Evolutionary conservation across 1,140 invertebrate genomes (phyloP), one percentile per base, ranked within the genome.

Genomic region (Hypothenemus hampei): DNA sequence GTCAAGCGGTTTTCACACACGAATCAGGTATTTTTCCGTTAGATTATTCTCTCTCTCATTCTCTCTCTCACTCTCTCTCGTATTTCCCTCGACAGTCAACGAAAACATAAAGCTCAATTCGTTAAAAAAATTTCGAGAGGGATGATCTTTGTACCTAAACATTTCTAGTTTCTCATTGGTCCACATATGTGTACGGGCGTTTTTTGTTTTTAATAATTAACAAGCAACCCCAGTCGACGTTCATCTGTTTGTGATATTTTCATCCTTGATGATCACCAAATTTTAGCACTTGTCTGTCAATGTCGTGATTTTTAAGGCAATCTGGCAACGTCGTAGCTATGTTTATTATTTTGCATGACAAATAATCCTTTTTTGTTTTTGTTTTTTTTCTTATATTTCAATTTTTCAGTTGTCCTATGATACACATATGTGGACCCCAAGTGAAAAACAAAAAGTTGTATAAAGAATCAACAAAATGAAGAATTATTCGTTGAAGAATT

Each of bases 1-100:
- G 91, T 68, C 90, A 93, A 74, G 90, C 91, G 41, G 90, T 94
- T 49, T 94, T 94, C 73, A 92, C 91, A 37, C 89, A 93, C 68
- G 91, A 95, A 77, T 87, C 87, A 75, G 91, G 91, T 94, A 80
- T 75, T 33, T 31, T 31, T 31, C 26, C 10, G 26, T 31, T 13
- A 31, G 26, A 31, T 31, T 31, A n/a, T n/a, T n/a, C n/a, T n/a
- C n/a, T n/a, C n/a, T n/a, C n/a, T n/a, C n/a, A n/a, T n/a, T n/a
- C n/a, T n/a, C n/a, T n/a, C n/a, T n/a, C n/a, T n/a, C n/a, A n/a
- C n/a, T n/a, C n/a, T n/a, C n/a, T n/a, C n/a, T n/a, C n/a, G n/a
- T n/a, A n/a, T n/a, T n/a, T n/a, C n/a, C n/a, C n/a, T n/a, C n/a
- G n/a, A n/a, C n/a, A n/a, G n/a, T n/a, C n/a, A n/a, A n/a, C n/a